Base-by-base conservation (phyloP, 1,140 invertebrate species). In the Drosophila arawakana region DNA sequence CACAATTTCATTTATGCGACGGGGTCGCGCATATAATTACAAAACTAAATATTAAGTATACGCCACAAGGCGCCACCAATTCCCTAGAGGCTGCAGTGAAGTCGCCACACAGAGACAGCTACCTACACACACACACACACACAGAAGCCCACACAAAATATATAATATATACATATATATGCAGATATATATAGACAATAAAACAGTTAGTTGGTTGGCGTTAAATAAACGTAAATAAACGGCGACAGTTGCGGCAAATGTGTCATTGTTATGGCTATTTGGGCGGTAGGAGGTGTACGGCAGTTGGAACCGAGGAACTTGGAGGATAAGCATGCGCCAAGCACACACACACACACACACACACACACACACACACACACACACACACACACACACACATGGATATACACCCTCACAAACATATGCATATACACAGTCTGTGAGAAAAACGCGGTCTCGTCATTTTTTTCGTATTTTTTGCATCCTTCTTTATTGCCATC, bases 21-120 rank as follows among this genome's bases (percentile, higher is more conserved):
- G 15, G 54, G 73, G 72, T 35, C 49, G 65, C 69, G 76, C 69
- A 73, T 75, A 21, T 83, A 83, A 89, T 88, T 86, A 89, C 84
- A 77, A 80, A 88, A 80, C 67, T 83, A 80, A 86, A 88, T 86
- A 83, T 86, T 80, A 88, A 75, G 77, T 78, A 80, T 67, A 80
- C 63, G 78, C 63, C 83, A 82, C 37, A 55, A 65, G 82, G 72
- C 76, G 82, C 76, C 79, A 83, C 43, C 60, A 46, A 76, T 71
- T 63, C 84, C 77, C 83, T 13, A 52, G 69, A 66, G 82, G 43
- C 52, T 63, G 37, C 47, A 52, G 37, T 25, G 57, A 43, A 46
- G 39, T 13, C 57, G 41, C 68, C 44, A 69, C 65, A 54, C 69
- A 44, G 8, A 35, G n/a, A 41, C 25, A 55, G n/a, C 55, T 9